Conservation (phyloP, 2,888 invertebrate species). For the Notocelia uddmanniana region DNA sequence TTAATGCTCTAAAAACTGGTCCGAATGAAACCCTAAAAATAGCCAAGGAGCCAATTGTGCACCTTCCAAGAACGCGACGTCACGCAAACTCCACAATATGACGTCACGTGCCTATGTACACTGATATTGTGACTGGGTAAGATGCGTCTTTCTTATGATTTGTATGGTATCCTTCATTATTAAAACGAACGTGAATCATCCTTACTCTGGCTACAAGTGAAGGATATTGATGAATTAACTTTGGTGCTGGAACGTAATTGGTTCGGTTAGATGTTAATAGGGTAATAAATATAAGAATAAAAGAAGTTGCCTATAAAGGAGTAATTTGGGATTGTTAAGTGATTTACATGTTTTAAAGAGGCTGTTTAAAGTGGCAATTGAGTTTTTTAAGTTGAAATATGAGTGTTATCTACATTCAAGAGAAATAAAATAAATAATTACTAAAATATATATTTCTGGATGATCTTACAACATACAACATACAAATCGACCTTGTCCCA, state of each 20-base stretch:
- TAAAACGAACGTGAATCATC: conserved; percentile 13
- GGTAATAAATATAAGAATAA: not conserved
- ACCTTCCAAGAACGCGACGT: too few species aligned
- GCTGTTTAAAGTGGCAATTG: not conserved
- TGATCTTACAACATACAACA: too few species aligned
- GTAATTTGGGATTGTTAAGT: not conserved
- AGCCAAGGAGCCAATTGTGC: too few species aligned
- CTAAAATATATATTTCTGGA: too few species aligned
- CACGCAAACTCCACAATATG: too few species aligned
- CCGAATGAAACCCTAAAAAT: too few species aligned
- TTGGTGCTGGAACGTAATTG: not conserved
- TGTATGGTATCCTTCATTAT: conserved; percentile 18
- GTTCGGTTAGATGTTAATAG: conserved; percentile 11
- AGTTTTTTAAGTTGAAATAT: not conserved
- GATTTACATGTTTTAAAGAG: conserved; percentile 2
- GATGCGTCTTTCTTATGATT: not conserved
- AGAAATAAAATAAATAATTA: too few species aligned
- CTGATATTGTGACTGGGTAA: not conserved
- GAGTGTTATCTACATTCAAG: too few species aligned
- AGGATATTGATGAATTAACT: conserved; percentile 13
- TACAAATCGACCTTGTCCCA: too few species aligned
- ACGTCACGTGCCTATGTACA: too few species aligned
- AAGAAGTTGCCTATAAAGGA: not conserved
- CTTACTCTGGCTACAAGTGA: not conserved
- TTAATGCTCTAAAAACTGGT: too few species aligned